A percentile compares a stretch with the other conserved stretches of the same genome.
Evolutionary conservation across 2,113 vertebrate species (phyloP).

Genomic region (Arothron firmamentum): DNA sequence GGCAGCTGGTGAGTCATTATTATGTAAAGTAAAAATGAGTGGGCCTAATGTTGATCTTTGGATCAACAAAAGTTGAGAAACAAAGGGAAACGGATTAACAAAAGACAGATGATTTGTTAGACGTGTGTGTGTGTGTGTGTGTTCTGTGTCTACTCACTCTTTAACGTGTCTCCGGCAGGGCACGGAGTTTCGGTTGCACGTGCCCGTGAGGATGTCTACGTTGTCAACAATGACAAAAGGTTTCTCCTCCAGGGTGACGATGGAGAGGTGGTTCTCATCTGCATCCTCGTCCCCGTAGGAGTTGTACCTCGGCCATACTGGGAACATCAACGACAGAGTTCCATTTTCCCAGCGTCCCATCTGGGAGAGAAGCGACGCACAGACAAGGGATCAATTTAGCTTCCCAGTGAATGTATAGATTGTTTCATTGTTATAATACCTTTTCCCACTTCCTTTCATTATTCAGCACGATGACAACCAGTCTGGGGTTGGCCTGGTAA

Average conservation of each 20-base stretch:
- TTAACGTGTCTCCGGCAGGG: slow-evolving; percentile 91
- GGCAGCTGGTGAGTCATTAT: slow-evolving; percentile 53
- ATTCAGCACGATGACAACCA: slow-evolving; percentile 93
- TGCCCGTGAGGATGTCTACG: slow-evolving; percentile 92
- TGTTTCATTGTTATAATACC: slow-evolving; percentile 66
- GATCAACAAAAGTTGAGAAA: slow-evolving; percentile 34
- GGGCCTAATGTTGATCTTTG: slow-evolving; percentile 43
- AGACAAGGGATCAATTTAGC: neutral
- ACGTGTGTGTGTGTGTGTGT: slow-evolving; percentile 9
- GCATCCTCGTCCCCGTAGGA: slow-evolving; percentile 88
- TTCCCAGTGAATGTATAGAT: neutral
- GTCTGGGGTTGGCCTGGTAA: slow-evolving; percentile 92
- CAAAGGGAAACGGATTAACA: slow-evolving; percentile 40
- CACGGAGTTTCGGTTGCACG: slow-evolving; percentile 93
- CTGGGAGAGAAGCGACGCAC: slow-evolving; percentile 62
- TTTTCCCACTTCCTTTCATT: slow-evolving; percentile 92
- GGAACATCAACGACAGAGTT: slow-evolving; percentile 85
- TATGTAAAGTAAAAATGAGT: slow-evolving; percentile 58
- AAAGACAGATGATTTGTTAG: slow-evolving; percentile 19
- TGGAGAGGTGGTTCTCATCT: slow-evolving; percentile 93
- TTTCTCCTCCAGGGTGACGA: slow-evolving; percentile 95
- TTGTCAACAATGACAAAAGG: slow-evolving; percentile 97
- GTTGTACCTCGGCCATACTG: slow-evolving; percentile 93
- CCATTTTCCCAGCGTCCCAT: slow-evolving; percentile 97
- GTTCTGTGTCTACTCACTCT: slow-evolving; percentile 78